Base-by-base conservation (phyloP, 2,888 invertebrate genomes). In the Caenorhabditis becei region DNA sequence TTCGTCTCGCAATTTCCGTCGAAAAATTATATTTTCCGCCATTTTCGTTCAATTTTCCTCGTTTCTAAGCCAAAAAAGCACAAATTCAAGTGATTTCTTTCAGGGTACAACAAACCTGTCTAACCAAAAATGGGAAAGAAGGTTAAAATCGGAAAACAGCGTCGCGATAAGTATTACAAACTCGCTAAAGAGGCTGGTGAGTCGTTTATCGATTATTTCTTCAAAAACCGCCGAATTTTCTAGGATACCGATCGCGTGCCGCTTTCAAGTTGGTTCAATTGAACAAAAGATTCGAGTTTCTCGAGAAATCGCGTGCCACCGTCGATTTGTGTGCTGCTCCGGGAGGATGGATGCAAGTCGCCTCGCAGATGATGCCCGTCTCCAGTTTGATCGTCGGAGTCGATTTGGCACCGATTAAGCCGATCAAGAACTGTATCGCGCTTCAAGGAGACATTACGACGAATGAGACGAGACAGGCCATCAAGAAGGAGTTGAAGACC, bases 201-300 rank as follows among this genome's bases (percentile, higher is more conserved):
- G 71, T 71, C 16, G 5, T 10, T 59, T 20, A 18, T 10, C 32
- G 32, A 47, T 51, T n/a, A 54, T 18, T 62, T 49, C 26, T 24
- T 1, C 23, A 3, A n/a, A 23, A 77, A 54, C 37, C 56, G 67
- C 28, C 10, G 2, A 0, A 20, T n/a, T 23, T 56, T 47, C 18
- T 91, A 96, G 97, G 99, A 88, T 99, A 94, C 92, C 94, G 99
- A 86, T 97, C 98, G 86, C 94, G 99, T 93, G 97, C 99, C 89
- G 97, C 99, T n/a, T 99, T 99, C 93, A 99, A 99, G 91, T 94
- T 99, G 87, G 96, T 99, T 83, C 99, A 99, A 91, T 92, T 99
- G 65, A 99, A 99, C 92, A 94, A 97, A 83, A 97, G 97, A 92
- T 99, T 96, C 93, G 96, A 96, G 67, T 99, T 99, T 92, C 93